Evolutionary conservation across 1,140 invertebrate species (phyloP).

Genomic region (Brevipalpus yothersi): DNA sequence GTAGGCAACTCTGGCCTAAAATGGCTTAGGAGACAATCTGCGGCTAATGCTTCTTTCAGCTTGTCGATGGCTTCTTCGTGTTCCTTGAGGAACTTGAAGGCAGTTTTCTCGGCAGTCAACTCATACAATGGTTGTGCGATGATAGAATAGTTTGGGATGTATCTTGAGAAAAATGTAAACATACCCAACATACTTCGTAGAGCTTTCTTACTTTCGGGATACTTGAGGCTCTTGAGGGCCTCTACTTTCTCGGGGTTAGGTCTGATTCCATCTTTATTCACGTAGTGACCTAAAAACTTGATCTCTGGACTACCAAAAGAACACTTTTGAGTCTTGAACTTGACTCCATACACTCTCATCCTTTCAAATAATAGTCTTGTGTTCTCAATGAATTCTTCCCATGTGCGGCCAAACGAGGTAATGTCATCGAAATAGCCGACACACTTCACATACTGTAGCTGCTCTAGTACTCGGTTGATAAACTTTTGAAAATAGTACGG

Average conservation of each 20-base stretch:
- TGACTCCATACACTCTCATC: neutral
- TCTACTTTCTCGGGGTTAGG: neutral
- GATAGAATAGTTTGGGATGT: neutral
- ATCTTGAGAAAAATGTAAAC: neutral
- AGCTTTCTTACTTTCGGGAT: neutral
- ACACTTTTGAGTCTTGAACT: neutral
- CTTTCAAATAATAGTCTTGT: neutral
- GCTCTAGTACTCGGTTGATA: neutral
- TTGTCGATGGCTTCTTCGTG: constrained; percentile 10
- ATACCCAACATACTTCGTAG: neutral
- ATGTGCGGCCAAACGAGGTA: neutral
- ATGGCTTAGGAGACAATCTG: constrained; percentile 16
- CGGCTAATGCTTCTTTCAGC: constrained; percentile 12
- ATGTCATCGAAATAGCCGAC: neutral
- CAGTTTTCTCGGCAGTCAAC: neutral
- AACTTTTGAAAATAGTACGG: neutral
- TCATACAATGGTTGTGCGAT: neutral
- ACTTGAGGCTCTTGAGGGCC: neutral
- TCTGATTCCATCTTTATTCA: neutral
- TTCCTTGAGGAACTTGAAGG: no score
- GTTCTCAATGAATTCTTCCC: neutral
- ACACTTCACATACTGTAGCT: neutral
- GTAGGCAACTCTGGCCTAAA: constrained; percentile 23
- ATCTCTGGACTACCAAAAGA: neutral
- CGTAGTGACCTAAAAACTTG: neutral